phyloP scores from a whole-genome alignment of 2,888 invertebrate species.

The Sinotaia quadrata region DNA sequence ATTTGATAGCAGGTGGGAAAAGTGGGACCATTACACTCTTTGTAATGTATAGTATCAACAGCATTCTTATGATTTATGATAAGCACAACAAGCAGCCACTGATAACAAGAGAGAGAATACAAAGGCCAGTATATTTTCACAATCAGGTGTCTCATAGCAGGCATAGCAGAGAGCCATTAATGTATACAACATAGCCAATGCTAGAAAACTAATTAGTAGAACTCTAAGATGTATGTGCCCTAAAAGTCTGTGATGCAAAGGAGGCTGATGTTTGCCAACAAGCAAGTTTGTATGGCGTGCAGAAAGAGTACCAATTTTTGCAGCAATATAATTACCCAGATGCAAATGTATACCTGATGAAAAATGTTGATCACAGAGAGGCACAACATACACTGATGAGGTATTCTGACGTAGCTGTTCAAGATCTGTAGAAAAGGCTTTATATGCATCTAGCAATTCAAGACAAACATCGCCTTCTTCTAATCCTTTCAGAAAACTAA shows the following conservation, averaged over 20 bases:
- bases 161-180: conserved; percentile 4
- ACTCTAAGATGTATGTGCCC: not conserved
- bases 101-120: conserved; percentile 36
- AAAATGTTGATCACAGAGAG: conserved; percentile 20
- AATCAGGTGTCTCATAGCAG: conserved; percentile 21
- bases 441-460: conserved; percentile 51
- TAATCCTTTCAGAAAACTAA: conserved; percentile 52
- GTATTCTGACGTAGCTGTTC: conserved; percentile 17
- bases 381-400: not conserved
- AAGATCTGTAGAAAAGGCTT: conserved; percentile 22
- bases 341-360: conserved; percentile 7
- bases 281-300: conserved; percentile 10
- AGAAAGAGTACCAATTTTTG: conserved; percentile 10
- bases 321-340: conserved; percentile 9
- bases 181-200: conserved; percentile 25
- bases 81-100: conserved; percentile 44
- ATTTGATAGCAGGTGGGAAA: too few species aligned
- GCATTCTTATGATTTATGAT: conserved; percentile 34
- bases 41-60: too few species aligned
- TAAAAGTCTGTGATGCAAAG: not conserved
- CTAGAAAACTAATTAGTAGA: conserved; percentile 9
- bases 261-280: conserved; percentile 6
- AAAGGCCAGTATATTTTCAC: conserved; percentile 34
- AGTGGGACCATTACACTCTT: too few species aligned
- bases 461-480: conserved; percentile 60